Percentiles rank a stretch among this genome's conserved stretches.
phyloP scores from a whole-genome alignment of 2,888 invertebrate genomes.

The Drosophila sordidula region DNA sequence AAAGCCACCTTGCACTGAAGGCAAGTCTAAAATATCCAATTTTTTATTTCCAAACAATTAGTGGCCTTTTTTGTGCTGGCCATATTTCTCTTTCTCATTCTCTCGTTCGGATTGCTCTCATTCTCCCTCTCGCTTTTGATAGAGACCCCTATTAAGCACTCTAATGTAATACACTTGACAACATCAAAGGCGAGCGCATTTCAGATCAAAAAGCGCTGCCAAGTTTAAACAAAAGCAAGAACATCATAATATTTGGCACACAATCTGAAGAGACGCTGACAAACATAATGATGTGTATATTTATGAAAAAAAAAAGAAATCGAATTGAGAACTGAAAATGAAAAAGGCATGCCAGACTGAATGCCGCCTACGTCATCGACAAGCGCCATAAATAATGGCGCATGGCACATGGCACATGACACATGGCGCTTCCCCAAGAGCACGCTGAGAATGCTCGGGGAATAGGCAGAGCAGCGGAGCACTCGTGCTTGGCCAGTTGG shows the following conservation, averaged over 20 bases:
- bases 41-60: background rate
- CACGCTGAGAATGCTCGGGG: constrained; percentile 3
- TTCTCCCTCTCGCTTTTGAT: too few relatives aligned
- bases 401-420: constrained; percentile 25
- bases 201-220: constrained; percentile 46
- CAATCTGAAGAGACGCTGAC: constrained; percentile 37
- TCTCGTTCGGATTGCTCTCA: background rate
- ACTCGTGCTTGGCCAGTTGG: constrained; percentile 15
- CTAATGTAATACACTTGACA: constrained; percentile 20
- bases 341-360: constrained; percentile 48
- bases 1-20: background rate
- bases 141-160: background rate
- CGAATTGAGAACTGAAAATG: constrained; percentile 4
- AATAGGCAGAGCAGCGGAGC: constrained; percentile 13
- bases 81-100: too few relatives aligned
- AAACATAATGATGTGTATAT: constrained; percentile 35
- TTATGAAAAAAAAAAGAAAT: constrained; percentile 4
- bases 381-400: constrained; percentile 55
- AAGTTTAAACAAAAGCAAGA: constrained; percentile 47
- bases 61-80: background rate
- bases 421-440: constrained; percentile 36
- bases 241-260: constrained; percentile 65
- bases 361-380: constrained; percentile 72
- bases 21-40: background rate
- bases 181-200: constrained; percentile 39